phyloP scores from a whole-genome alignment of 2,797 vertebrate species.

The Microhierax caerulescens region DNA sequence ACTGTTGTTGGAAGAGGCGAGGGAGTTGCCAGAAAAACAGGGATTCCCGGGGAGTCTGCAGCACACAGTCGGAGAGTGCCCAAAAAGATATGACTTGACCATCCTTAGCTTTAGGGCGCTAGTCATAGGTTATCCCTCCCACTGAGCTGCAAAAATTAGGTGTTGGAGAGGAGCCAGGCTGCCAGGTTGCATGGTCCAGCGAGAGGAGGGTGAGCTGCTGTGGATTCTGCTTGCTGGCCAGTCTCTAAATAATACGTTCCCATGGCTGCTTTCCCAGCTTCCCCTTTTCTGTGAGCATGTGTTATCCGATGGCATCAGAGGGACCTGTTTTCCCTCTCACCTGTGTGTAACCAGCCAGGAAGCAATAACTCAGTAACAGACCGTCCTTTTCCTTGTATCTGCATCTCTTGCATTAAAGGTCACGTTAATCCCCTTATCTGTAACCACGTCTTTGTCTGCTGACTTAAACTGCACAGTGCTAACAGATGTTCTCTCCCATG shows the following conservation, averaged over 20 bases:
- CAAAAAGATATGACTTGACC: accelerated
- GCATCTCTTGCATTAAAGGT: neutral
- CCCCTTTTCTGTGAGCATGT: neutral
- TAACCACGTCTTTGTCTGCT: neutral
- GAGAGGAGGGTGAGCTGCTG: neutral
- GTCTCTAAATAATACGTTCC: accelerated
- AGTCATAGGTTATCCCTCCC: neutral
- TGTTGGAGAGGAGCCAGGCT: neutral
- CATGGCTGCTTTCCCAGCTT: neutral
- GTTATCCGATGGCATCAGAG: neutral
- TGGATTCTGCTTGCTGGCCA: neutral
- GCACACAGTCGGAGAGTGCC: neutral
- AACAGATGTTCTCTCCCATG: neutral
- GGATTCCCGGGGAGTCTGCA: neutral
- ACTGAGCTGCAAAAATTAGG: accelerated
- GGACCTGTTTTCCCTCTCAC: neutral
- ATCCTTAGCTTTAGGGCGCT: neutral
- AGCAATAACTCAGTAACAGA: neutral
- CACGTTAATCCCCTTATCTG: neutral
- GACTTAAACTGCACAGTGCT: accelerated
- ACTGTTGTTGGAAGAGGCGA: accelerated
- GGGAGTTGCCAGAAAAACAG: neutral
- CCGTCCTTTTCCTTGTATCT: neutral
- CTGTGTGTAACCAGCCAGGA: neutral
- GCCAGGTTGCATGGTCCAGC: neutral